Evolutionary conservation across 2,888 invertebrate genomes (phyloP), one percentile per base, ranked within the genome.

Genomic region (Galerucella pusilla): DNA sequence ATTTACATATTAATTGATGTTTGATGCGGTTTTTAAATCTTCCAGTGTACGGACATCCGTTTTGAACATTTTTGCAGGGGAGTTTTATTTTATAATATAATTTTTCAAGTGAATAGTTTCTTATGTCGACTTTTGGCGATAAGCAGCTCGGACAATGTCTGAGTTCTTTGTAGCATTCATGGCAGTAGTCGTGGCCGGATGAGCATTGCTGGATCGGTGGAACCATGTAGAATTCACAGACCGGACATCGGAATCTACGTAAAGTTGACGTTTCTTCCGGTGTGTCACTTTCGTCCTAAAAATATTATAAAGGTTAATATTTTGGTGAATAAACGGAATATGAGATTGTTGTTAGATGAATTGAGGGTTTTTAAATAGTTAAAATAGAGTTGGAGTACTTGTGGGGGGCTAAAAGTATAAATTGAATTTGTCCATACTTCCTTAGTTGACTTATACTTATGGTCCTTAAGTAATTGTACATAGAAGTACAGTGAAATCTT

Each of bases 101-200:
- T 11, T 52, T 57, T n/a, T 76, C 78, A 60, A 76, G 16, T 10
- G 52, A n/a, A 0, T 57, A 52, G 46, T 75, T 64, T 25, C 75
- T 16, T 1, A 59, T n/a, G 14, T 49, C 46, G 14, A 60, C 66
- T 49, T 71, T 75, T 14, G 71, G 68, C 3, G 71, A 68, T 63
- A 71, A 61, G 64, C 81, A 81, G 16, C 72, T 67, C 0, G 77
- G 75, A 63, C 81, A 81, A 9, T 28, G 69, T 14, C 28, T 42
- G n/a, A 80, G 66, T 16, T 68, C 59, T n/a, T 66, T 63, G 68
- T 74, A 79, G 52, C 81, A 84, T 49, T 68, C 71, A 11, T 74
- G 77, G 73, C 84, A 84, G 67, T 81, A 78, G 67, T 80, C 80
- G 68, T 85, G 84, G 1, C 83, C 83, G 5, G 71, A 77, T 61